Evolutionary conservation across 2,888 invertebrate species (phyloP).

Genomic region (Acrobeloides nanus): DNA sequence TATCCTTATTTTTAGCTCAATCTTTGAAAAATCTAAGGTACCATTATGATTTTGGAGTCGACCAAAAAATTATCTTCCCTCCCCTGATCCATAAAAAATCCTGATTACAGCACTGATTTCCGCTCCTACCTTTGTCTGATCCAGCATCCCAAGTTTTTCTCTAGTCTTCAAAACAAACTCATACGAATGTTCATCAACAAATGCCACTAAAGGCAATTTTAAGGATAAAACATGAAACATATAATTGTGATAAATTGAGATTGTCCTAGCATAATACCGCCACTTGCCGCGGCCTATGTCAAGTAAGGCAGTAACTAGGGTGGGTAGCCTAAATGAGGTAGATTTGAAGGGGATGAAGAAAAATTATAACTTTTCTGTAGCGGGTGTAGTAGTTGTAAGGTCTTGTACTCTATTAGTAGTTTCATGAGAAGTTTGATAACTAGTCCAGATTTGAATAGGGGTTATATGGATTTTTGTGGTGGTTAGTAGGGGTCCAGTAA

Average conservation of each 20-base stretch:
- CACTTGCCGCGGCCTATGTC: conserved; percentile 53
- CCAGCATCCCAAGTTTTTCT: conserved; percentile 13
- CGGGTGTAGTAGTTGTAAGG: too few relatives aligned
- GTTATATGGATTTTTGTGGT: too few relatives aligned
- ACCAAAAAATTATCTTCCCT: neutral
- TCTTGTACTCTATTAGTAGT: too few relatives aligned
- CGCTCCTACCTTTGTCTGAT: conserved; percentile 17
- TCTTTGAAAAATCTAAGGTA: neutral
- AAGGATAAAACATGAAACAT: conserved; percentile 23
- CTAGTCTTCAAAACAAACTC: conserved; percentile 21
- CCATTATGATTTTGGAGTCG: neutral
- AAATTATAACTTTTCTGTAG: too few relatives aligned
- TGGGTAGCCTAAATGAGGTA: too few relatives aligned
- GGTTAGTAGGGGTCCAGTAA: too few relatives aligned
- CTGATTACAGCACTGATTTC: neutral
- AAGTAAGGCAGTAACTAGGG: conserved; percentile 52
- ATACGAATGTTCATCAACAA: conserved; percentile 23
- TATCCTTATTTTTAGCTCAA: neutral
- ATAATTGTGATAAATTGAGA: conserved; percentile 23
- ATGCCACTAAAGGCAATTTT: conserved; percentile 25
- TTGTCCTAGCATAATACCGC: conserved; percentile 30
- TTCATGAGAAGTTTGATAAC: too few relatives aligned
- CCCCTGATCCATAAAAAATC: neutral
- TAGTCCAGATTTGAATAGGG: too few relatives aligned
- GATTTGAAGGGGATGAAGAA: too few relatives aligned